Base-by-base conservation (phyloP, 2,797 vertebrate genomes). In the Poecile montanus region DNA sequence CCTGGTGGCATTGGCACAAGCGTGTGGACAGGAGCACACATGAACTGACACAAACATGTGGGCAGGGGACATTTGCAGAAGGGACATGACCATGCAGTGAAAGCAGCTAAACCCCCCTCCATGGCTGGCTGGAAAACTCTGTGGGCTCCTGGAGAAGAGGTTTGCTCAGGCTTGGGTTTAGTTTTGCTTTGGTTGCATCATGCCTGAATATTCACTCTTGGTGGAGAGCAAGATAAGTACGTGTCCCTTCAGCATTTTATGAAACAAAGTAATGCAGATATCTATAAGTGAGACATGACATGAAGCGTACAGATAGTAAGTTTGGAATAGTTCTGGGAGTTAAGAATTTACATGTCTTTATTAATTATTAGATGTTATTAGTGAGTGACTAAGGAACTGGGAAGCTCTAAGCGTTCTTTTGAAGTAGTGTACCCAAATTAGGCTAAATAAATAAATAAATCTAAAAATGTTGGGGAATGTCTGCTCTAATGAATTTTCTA, bases 281-380 rank as follows among this genome's bases (percentile, higher is more conserved):
- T 95, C 96, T 91, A 51, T 96, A 96, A 97, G 95, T 94, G 96
- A 96, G 96, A 97, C 96, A 95, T 93, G 94, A 96, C 95, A 96
- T 61, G 93, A 96, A 96, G 95, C 86, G 1, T 94, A 94, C 94
- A 96, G 97, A 94, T 95, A 97, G 96, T 94, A 97, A 96, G 92
- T 97, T 97, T 94, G 96, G 93, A 97, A 96, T 95, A 96, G 97
- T 97, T 97, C 97, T 97, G 96, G 97, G 97, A 97, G 96, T 97
- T 97, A 97, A 97, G 95, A 95, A 97, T 97, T 97, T 97, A 95
- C 97, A 97, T 97, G 97, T 97, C 97, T 96, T 97, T 97, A 97
- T 97, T 97, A 97, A 97, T 97, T 97, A 97, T 97, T 97, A 96
- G 96, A 96, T 94, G 97, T 96, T 97, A 97, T 96, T 97, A 97